Conservation (phyloP, 1,140 invertebrate genomes). For the Drosophila santomea region DNA sequence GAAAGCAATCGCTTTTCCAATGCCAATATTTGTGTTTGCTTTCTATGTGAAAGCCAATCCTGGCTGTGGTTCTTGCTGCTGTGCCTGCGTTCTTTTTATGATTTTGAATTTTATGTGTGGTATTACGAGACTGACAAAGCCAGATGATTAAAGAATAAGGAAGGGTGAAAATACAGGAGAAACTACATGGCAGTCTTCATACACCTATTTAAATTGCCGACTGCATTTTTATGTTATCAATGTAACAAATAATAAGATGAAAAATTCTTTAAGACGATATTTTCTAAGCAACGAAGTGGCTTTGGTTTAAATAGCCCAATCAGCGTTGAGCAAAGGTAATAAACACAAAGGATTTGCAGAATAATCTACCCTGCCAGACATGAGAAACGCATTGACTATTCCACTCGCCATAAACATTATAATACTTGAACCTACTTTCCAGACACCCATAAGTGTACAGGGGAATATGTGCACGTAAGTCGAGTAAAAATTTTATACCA, state of each 20-base stretch:
- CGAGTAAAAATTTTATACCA: conserved; percentile 72
- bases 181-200: too few species aligned
- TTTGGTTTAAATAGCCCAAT: conserved; percentile 27
- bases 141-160: background rate
- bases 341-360: conserved; percentile 28
- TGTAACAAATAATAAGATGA: background rate
- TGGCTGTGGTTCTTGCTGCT: conserved; percentile 63
- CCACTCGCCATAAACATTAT: conserved; percentile 68
- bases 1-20: conserved; percentile 77
- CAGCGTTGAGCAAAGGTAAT: conserved; percentile 15
- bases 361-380: conserved; percentile 36
- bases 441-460: conserved; percentile 16
- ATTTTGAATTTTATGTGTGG: conserved; percentile 68
- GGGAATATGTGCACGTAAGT: conserved; percentile 43
- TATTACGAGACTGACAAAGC: conserved; percentile 33
- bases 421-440: conserved; percentile 54
- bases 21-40: conserved; percentile 82
- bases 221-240: conserved; percentile 24
- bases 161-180: conserved; percentile 4
- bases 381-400: conserved; percentile 78
- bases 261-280: too few species aligned
- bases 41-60: conserved; percentile 69
- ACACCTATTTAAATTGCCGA: conserved; percentile 40
- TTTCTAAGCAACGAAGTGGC: too few species aligned
- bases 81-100: conserved; percentile 55